Evolutionary conservation across 2,888 invertebrate genomes (phyloP).

Genomic region (Thereva unica): DNA sequence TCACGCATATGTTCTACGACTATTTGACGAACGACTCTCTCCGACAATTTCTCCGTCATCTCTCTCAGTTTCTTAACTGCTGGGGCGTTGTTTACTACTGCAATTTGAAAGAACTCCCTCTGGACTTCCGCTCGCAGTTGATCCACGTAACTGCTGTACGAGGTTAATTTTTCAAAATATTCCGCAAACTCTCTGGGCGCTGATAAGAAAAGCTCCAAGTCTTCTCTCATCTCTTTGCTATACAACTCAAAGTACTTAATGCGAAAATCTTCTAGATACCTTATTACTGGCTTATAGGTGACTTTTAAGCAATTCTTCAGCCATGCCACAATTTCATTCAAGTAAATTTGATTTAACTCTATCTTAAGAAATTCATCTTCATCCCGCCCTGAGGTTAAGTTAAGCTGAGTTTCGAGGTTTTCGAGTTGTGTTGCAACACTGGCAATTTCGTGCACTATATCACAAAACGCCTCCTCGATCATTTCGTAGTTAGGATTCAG

Average conservation of each 20-base stretch:
- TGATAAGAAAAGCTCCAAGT: slow-evolving; percentile 60
- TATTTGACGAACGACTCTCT: slow-evolving; percentile 67
- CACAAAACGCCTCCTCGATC: slow-evolving; percentile 64
- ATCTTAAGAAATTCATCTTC: slow-evolving; percentile 63
- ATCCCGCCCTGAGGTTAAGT: slow-evolving; percentile 57
- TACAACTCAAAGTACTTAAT: slow-evolving; percentile 64
- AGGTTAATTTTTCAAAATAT: slow-evolving; percentile 65
- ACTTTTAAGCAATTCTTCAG: slow-evolving; percentile 61
- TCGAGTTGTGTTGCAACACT: slow-evolving; percentile 63
- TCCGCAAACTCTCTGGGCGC: slow-evolving; percentile 64
- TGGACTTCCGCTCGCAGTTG: slow-evolving; percentile 66
- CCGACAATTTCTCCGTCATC: slow-evolving; percentile 64
- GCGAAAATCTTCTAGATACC: slow-evolving; percentile 62
- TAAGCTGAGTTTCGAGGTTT: slow-evolving; percentile 60
- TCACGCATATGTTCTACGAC: slow-evolving; percentile 67
- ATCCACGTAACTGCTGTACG: slow-evolving; percentile 65
- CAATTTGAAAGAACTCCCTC: slow-evolving; percentile 71
- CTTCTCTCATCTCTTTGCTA: slow-evolving; percentile 59
- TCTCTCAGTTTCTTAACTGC: slow-evolving; percentile 66
- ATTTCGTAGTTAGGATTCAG: slow-evolving; percentile 65
- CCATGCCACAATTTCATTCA: slow-evolving; percentile 60
- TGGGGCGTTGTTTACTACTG: slow-evolving; percentile 65
- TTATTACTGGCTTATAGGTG: slow-evolving; percentile 63
- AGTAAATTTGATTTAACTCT: slow-evolving; percentile 63
- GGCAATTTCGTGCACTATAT: slow-evolving; percentile 63